Conservation (phyloP, 1,140 invertebrate species). For the Sinella curviseta region DNA sequence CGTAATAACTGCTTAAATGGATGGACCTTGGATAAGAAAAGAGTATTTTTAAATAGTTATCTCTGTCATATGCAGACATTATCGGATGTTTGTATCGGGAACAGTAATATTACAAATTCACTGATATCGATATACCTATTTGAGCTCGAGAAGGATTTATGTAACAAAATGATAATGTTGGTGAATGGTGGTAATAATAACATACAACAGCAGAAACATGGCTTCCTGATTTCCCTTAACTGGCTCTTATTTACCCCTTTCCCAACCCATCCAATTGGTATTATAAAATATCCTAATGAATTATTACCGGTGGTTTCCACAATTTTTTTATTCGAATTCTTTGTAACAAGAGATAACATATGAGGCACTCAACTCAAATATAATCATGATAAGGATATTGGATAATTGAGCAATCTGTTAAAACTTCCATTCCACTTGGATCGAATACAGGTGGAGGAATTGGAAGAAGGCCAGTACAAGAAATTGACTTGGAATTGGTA, state of each 20-base stretch:
- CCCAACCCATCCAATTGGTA: constrained; percentile 1
- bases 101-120: too few species aligned
- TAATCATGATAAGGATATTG: not conserved
- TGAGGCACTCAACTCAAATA: not conserved
- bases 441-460: not conserved
- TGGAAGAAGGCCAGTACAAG: not conserved
- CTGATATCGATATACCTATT: too few species aligned
- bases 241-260: not conserved
- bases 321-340: not conserved
- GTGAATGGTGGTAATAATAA: not conserved
- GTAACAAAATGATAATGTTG: not conserved
- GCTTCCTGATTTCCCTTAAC: constrained; percentile 24
- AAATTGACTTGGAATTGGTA: not conserved
- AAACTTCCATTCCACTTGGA: not conserved
- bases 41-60: not conserved
- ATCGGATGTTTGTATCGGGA: not conserved
- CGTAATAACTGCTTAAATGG: not conserved
- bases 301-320: not conserved
- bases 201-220: not conserved
- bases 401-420: constrained; percentile 4
- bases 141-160: not conserved
- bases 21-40: not conserved
- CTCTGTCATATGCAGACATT: not conserved
- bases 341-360: too few species aligned
- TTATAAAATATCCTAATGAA: not conserved